Evolutionary conservation across 2,113 vertebrate species (phyloP).

Genomic region (Podiceps cristatus): DNA sequence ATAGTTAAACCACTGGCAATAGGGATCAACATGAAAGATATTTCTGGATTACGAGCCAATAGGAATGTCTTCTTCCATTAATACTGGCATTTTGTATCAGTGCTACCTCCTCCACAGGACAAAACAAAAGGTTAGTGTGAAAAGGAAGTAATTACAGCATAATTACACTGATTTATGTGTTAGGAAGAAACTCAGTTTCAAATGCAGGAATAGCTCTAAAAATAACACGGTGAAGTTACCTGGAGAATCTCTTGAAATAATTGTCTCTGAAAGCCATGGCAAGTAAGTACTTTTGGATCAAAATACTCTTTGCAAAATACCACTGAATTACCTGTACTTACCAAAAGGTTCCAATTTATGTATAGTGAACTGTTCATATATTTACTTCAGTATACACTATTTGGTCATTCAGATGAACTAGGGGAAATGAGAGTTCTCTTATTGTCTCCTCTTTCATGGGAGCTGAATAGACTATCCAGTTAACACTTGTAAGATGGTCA

Average conservation of each 20-base stretch:
- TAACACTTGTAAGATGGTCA: background rate
- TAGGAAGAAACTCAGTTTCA: background rate
- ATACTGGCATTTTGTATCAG: background rate
- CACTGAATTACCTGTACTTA: background rate
- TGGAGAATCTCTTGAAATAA: background rate
- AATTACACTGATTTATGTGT: background rate
- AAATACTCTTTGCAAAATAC: background rate
- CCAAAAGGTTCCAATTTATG: background rate
- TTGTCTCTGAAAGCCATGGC: background rate
- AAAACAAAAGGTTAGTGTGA: background rate
- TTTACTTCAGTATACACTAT: background rate
- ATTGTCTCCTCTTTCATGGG: background rate
- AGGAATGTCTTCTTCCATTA: constrained; percentile 31
- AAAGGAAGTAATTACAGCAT: background rate
- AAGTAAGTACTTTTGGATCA: background rate
- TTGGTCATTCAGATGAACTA: background rate
- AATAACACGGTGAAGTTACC: background rate
- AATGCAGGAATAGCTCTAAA: background rate
- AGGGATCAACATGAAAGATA: background rate
- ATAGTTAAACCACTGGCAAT: background rate
- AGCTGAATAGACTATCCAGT: background rate
- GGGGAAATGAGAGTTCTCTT: background rate
- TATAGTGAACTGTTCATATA: rapidly evolving
- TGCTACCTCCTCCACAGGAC: background rate
- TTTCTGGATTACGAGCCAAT: constrained; percentile 5